Evolutionary conservation across 1,140 invertebrate genomes (phyloP), one percentile per base, ranked within the genome.

Genomic region (Odontomachus brunneus): DNA sequence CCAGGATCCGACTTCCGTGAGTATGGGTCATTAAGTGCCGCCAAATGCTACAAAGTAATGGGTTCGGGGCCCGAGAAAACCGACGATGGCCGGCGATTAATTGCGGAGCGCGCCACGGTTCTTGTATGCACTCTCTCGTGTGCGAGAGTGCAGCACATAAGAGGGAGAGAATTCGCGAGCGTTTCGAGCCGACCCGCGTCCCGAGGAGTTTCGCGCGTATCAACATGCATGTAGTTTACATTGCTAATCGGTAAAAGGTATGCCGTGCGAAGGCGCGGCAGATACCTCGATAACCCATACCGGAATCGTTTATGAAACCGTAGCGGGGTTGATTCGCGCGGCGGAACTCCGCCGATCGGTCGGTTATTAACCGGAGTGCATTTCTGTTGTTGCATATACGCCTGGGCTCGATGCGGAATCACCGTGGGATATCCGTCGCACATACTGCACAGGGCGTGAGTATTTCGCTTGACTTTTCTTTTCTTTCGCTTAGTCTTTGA

Each of bases 1-100:
- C 14, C 88, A 95, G 94, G 94, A 95, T 91, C 94, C 94, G 72
- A 93, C 93, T 86, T 94, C 94, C 87, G 94, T 95, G 89, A 95
- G 94, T 94, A 93, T 88, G 74, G 76, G 78, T 88, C 75, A 84
- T 84, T 88, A 84, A 59, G 71, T 76, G 72, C 75, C 84, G 48
- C 67, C 80, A 78, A 86, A 86, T 73, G 73, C 75, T 83, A 44
- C 81, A 66, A 74, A 84, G 73, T 74, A 84, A 67, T 62, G 33
- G 69, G 19, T 67, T 53, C 38, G 26, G 19, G 26, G 17, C 26
- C 26, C 55, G 19, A 9, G 7, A 59, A 55, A 57, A 17, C 65
- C 65, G 29, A 33, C 75, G 29, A 62, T 29, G 19, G 65, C 17
- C n/a, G 65, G 75, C 75, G 57, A 80, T 80, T 71, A 80, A 80